phyloP scores from a whole-genome alignment of 2,113 vertebrate genomes.

The Sander lucioperca region DNA sequence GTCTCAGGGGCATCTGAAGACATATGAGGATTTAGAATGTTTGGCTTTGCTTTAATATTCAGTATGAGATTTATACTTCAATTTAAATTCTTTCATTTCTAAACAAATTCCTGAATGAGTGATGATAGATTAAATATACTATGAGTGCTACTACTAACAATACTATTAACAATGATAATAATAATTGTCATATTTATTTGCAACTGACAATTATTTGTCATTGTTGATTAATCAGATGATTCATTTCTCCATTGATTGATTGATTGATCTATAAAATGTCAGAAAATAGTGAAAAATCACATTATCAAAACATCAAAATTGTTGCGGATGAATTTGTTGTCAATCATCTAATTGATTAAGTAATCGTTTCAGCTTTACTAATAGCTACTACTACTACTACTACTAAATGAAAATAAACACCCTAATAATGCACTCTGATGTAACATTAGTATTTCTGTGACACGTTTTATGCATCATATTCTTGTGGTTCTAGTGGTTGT shows the following conservation, averaged over 20 bases:
- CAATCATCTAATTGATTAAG: background rate
- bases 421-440: background rate
- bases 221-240: no score
- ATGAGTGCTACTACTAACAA: background rate
- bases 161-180: background rate
- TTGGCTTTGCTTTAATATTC: background rate
- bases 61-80: background rate
- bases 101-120: background rate
- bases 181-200: background rate
- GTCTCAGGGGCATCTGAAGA: conserved; percentile 8
- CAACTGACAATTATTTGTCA: background rate
- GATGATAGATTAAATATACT: background rate
- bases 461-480: background rate
- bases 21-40: background rate
- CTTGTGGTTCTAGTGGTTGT: conserved; percentile 19
- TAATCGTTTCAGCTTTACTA: background rate
- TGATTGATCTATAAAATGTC: background rate
- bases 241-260: no score
- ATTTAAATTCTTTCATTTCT: background rate
- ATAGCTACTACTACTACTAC: background rate
- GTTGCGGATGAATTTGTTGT: background rate
- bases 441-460: background rate
- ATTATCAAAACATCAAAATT: background rate
- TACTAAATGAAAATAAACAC: background rate
- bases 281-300: background rate